A percentile compares a stretch with the other conserved stretches of the same genome.
Conservation (phyloP, 2,888 invertebrate species). For the Harpalus rubripes region DNA sequence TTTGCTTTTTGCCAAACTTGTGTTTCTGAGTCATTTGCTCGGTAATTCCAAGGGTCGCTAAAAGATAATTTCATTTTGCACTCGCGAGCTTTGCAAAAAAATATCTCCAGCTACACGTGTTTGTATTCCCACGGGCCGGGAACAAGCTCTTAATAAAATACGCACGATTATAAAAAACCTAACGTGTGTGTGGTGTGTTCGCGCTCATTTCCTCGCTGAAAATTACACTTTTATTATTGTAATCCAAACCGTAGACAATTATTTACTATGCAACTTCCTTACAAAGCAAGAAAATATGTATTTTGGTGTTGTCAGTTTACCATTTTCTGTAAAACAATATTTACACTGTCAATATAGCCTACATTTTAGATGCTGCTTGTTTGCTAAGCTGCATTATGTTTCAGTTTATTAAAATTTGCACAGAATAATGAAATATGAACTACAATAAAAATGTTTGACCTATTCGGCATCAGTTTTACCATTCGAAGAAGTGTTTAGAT, state of each 20-base stretch:
- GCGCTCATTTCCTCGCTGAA: neutral
- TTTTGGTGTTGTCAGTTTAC: constrained; percentile 6
- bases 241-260: neutral
- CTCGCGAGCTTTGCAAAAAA: constrained; percentile 49
- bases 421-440: neutral
- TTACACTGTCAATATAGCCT: constrained; percentile 35
- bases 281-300: neutral
- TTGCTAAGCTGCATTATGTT: neutral
- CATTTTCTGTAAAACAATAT: constrained; percentile 25
- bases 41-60: constrained; percentile 50
- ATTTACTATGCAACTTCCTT: neutral
- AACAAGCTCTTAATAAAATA: constrained; percentile 21
- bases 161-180: constrained; percentile 12
- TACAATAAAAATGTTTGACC: too few species aligned
- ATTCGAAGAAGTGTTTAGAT: too few species aligned
- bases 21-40: constrained; percentile 49
- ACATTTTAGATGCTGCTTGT: constrained; percentile 17
- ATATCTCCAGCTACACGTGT: constrained; percentile 38
- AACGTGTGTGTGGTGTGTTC: too few species aligned
- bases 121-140: constrained; percentile 11
- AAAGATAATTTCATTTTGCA: constrained; percentile 54
- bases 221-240: constrained; percentile 5
- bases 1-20: constrained; percentile 41
- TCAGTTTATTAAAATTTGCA: neutral
- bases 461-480: too few species aligned